Conservation (phyloP, 2,797 vertebrate genomes). For the Mus minutoides region DNA sequence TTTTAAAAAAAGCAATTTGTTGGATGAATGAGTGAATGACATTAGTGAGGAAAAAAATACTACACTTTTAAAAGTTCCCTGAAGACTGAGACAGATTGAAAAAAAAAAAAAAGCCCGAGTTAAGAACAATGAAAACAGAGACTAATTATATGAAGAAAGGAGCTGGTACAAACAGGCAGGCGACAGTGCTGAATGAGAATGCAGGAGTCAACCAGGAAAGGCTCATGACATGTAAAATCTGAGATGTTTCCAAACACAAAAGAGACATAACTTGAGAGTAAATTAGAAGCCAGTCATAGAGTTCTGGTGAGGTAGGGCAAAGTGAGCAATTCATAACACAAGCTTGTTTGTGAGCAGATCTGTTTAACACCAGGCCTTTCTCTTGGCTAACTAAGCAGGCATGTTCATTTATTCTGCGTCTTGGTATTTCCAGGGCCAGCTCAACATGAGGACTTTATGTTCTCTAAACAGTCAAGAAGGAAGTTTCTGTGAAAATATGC, state of each 20-base stretch:
- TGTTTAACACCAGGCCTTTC: background rate
- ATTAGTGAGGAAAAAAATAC: background rate
- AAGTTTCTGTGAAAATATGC: constrained; percentile 73
- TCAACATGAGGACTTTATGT: constrained; percentile 59
- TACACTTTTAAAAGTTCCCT: constrained; percentile 10
- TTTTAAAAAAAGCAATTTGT: background rate
- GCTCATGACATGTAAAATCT: background rate
- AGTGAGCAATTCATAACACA: background rate
- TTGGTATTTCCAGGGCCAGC: constrained; percentile 51
- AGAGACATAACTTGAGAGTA: background rate
- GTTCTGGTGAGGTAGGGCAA: background rate
- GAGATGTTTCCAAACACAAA: constrained; percentile 42
- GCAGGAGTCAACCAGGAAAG: background rate
- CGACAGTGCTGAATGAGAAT: background rate
- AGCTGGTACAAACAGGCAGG: background rate
- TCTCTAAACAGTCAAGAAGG: constrained; percentile 67
- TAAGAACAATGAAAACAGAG: constrained; percentile 6
- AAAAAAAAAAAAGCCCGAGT: background rate
- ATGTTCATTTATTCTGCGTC: background rate
- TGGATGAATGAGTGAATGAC: constrained; percentile 9
- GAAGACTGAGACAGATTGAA: background rate
- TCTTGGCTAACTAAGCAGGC: constrained; percentile 31
- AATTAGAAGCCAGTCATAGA: background rate
- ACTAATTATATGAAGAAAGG: background rate
- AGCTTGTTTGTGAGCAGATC: constrained; percentile 25